phyloP scores from a whole-genome alignment of 2,797 vertebrate species.

The Mastacembelus armatus region DNA sequence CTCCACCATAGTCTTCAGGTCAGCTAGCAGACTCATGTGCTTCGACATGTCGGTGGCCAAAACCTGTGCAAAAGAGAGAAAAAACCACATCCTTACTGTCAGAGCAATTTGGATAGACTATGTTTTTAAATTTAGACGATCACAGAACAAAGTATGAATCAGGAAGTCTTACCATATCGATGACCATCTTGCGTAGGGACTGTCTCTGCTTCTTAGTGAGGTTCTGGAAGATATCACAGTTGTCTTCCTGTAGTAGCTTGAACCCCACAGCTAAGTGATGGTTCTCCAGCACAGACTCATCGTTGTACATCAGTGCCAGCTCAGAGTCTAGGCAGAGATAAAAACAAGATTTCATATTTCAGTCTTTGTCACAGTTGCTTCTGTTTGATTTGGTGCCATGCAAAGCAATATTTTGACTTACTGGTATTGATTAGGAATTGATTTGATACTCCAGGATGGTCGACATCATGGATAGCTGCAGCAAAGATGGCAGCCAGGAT shows the following conservation, averaged over 20 bases:
- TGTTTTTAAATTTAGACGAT: neutral
- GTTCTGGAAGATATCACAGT: slow-evolving; percentile 94
- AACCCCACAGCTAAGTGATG: slow-evolving; percentile 95
- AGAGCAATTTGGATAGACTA: neutral
- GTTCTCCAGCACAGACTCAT: slow-evolving; percentile 96
- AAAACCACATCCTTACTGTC: slow-evolving; percentile 7
- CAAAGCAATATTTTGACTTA: slow-evolving; percentile 78
- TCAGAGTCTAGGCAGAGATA: slow-evolving; percentile 88
- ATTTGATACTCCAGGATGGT: slow-evolving; percentile 98
- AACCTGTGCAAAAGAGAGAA: slow-evolving; percentile 81
- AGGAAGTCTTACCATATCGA: slow-evolving; percentile 90
- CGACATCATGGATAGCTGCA: slow-evolving; percentile 97
- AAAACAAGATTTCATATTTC: neutral
- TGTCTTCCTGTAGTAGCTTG: slow-evolving; percentile 93
- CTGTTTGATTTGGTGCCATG: neutral
- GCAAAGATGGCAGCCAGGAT: slow-evolving; percentile 98
- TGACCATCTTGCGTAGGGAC: slow-evolving; percentile 97
- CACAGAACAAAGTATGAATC: neutral
- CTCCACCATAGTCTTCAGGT: slow-evolving; percentile 99
- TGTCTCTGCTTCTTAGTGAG: slow-evolving; percentile 96
- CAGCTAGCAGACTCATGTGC: slow-evolving; percentile 97
- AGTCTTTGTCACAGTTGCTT: neutral
- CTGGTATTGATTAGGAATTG: slow-evolving; percentile 99
- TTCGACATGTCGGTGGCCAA: slow-evolving; percentile 99
- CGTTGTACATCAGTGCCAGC: slow-evolving; percentile 98